Base-by-base conservation (phyloP, 2,113 vertebrate genomes). In the Perognathus longimembris region DNA sequence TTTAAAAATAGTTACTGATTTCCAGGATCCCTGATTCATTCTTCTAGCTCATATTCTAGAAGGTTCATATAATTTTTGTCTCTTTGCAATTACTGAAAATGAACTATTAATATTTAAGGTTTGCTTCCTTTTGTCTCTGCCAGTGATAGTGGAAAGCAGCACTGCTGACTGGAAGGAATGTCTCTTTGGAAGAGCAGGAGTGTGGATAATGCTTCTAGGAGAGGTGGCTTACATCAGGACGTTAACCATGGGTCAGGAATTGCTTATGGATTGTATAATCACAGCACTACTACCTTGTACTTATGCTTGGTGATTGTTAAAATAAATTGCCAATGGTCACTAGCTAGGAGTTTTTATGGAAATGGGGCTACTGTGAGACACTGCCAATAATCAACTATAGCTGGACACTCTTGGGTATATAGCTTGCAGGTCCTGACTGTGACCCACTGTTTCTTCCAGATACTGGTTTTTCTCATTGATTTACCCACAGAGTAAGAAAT, bases 41-140 rank as follows among this genome's bases (percentile, higher is more conserved):
- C 36, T 76, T 71, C 42, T 73, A 50, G 7, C 42, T 90, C 21
- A 22, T 32, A 45, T 0, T 24, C 26, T 85, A 26, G 74, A 54
- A 34, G 66, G 7, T 54, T 0, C 59, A 63, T 4, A 89, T 69
- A 89, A 93, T 75, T 85, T n/a, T 15, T 63, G 50, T 79, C 59
- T 42, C 14, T 85, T 69, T 83, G 40, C 64, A 89, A 24, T 59
- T 76, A 40, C 4, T 42, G 8, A 87, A 76, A 40, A 73, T 45
- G 75, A 88, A 79, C 61, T 61, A 64, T 79, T 54, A 74, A 30
- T 28, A 78, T 91, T 88, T 86, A 95, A 45, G 36, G 36, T 92
- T 54, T 87, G 17, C 6, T 74, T 90, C 34, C 79, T 22, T 84
- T 34, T 18, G 10, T 38, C 18, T 6, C 30, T 8, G 63, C 7